Evolutionary conservation across 2,888 invertebrate genomes (phyloP).

Genomic region (Sminthurides aquaticus): DNA sequence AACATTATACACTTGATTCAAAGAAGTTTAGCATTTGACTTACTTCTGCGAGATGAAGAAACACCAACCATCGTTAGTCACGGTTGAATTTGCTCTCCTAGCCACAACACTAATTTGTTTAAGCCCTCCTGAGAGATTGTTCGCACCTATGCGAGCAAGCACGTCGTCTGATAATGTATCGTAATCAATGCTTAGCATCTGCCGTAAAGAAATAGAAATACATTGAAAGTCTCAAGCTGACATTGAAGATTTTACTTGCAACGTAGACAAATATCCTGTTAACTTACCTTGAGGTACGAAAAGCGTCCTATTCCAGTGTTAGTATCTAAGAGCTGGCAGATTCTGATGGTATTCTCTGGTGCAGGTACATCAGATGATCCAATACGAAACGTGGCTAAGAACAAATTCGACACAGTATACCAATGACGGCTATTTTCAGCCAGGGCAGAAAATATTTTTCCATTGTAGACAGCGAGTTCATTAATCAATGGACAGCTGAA

Average conservation of each 20-base stretch:
- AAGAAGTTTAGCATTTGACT: not conserved
- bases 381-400: slow-evolving; percentile 33
- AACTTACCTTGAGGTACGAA: slow-evolving; percentile 12
- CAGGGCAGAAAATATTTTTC: slow-evolving; percentile 26
- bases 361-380: slow-evolving; percentile 10
- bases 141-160: slow-evolving; percentile 30
- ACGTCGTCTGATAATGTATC: slow-evolving; percentile 37
- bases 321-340: slow-evolving; percentile 8
- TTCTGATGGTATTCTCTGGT: slow-evolving; percentile 12
- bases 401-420: slow-evolving; percentile 31
- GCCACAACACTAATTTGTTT: slow-evolving; percentile 37
- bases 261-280: not conserved
- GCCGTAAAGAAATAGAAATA: not conserved
- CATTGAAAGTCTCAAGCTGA: not conserved
- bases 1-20: no score
- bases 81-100: slow-evolving; percentile 27
- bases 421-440: slow-evolving; percentile 25
- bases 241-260: not conserved
- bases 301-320: slow-evolving; percentile 14
- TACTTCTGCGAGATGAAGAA: slow-evolving; percentile 24
- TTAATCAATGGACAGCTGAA: slow-evolving; percentile 40
- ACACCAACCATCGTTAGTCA: slow-evolving; percentile 38
- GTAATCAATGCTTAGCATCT: slow-evolving; percentile 42
- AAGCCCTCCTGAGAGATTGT: slow-evolving; percentile 29
- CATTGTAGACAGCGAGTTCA: slow-evolving; percentile 29